Percentiles rank a stretch among this genome's conserved stretches.
Conservation (phyloP, 2,797 vertebrate genomes). For the Ctenopoma kingsleyae region DNA sequence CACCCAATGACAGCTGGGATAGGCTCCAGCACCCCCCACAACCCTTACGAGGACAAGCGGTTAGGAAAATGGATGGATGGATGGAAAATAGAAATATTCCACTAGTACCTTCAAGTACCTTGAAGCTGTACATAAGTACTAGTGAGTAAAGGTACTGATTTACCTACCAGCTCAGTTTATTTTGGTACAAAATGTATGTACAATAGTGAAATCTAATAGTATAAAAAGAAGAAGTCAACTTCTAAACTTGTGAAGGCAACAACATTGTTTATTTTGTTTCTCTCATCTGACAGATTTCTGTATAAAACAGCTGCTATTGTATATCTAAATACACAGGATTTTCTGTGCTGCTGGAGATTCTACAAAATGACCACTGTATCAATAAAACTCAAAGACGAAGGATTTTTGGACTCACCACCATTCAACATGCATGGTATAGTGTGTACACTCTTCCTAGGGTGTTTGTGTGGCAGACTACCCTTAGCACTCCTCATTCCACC, state of each 20-base stretch:
- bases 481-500: not conserved
- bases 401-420: not conserved
- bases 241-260: not conserved
- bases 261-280: conserved; percentile 2
- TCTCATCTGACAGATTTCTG: not conserved
- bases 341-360: not conserved
- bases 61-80: no score
- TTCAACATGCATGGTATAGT: conserved; percentile 23
- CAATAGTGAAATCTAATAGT: not conserved
- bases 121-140: no score
- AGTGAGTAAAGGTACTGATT: no score
- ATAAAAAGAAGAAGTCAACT: not conserved
- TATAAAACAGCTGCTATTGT: not conserved
- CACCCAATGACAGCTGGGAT: no score
- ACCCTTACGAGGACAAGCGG: no score
- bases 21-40: no score
- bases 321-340: not conserved
- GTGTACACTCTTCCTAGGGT: conserved; percentile 25
- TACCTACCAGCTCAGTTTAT: no score
- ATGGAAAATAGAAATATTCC: no score
- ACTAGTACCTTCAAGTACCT: no score
- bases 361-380: not conserved
- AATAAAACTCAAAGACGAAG: not conserved
- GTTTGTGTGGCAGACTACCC: conserved; percentile 41
- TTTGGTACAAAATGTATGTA: not conserved